phyloP scores from a whole-genome alignment of 2,113 vertebrate genomes.

The Stictonetta naevosa region DNA sequence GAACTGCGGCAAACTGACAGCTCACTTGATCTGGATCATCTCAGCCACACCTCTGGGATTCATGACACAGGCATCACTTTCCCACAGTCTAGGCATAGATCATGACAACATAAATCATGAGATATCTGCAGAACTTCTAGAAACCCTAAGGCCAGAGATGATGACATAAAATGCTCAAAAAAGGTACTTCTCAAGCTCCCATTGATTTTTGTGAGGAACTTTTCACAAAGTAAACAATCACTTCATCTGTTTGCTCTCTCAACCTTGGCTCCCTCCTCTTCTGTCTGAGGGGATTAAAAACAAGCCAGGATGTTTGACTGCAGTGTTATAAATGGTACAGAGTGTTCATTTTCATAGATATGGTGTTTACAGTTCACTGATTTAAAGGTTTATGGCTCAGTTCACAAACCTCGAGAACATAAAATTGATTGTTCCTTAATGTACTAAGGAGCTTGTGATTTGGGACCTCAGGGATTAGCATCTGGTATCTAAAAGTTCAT shows the following conservation, averaged over 20 bases:
- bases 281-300: background rate
- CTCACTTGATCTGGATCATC: background rate
- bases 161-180: background rate
- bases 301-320: background rate
- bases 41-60: background rate
- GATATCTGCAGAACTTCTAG: background rate
- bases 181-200: background rate
- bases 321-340: background rate
- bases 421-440: slow-evolving; percentile 25
- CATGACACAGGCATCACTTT: background rate
- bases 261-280: background rate
- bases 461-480: background rate
- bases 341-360: background rate
- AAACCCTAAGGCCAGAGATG: background rate
- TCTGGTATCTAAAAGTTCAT: background rate
- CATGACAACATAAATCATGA: background rate
- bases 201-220: background rate
- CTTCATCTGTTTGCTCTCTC: background rate
- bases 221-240: background rate
- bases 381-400: slow-evolving; percentile 19
- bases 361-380: background rate
- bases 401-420: background rate
- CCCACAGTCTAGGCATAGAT: background rate
- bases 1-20: background rate
- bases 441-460: background rate